Conservation (phyloP, 2,797 vertebrate genomes). For the Limnodromus scolopaceus region DNA sequence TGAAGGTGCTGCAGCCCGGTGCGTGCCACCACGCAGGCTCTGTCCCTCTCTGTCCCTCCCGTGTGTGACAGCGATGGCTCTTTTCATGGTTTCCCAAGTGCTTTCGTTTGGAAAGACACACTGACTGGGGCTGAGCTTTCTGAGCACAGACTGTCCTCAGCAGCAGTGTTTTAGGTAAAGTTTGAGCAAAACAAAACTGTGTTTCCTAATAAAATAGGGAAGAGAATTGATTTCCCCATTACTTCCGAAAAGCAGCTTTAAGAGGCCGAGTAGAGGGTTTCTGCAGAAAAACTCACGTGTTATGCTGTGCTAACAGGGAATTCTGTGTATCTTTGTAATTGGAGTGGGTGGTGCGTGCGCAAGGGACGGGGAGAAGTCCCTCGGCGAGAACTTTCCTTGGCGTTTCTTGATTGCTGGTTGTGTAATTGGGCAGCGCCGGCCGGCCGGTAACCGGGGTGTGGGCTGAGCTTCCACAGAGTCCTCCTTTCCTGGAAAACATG, state of each 20-base stretch:
- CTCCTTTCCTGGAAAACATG: neutral
- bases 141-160: neutral
- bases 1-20: neutral
- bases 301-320: neutral
- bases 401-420: neutral
- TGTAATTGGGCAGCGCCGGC: neutral
- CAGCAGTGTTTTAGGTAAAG: neutral
- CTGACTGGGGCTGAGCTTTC: neutral
- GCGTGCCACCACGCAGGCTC: rapidly evolving
- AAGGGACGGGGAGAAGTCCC: neutral
- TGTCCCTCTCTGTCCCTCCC: neutral
- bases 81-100: neutral
- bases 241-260: neutral
- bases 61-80: rapidly evolving
- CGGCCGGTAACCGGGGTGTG: rapidly evolving
- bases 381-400: rapidly evolving
- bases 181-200: neutral
- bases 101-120: neutral
- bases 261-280: neutral
- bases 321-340: rapidly evolving
- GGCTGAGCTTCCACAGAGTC: neutral
- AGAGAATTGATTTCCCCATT: neutral
- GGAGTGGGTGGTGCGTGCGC: neutral
- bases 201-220: neutral
- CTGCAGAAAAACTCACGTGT: neutral